Percentiles rank a stretch among this genome's conserved stretches.
Conservation (phyloP, 2,113 vertebrate species). For the Paedocypris sp. region DNA sequence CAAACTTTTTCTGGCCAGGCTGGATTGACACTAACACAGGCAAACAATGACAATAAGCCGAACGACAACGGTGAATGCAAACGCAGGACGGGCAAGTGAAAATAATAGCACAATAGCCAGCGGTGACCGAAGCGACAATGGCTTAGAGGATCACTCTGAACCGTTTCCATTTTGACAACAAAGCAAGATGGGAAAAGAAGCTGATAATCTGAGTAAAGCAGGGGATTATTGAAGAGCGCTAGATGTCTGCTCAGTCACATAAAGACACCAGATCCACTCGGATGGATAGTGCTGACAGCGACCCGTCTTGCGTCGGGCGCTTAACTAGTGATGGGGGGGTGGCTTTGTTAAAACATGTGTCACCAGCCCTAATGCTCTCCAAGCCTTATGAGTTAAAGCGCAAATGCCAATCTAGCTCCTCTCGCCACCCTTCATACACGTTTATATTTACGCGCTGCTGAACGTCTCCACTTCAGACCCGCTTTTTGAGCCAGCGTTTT, state of each 20-base stretch:
- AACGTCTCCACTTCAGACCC: background rate
- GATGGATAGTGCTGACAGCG: slow-evolving; percentile 14
- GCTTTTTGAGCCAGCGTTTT: background rate
- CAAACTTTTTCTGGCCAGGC: too few relatives aligned
- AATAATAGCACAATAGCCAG: slow-evolving; percentile 9
- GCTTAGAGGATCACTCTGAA: background rate
- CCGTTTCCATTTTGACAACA: slow-evolving; percentile 18
- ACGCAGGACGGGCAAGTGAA: background rate
- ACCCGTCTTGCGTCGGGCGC: slow-evolving; percentile 1
- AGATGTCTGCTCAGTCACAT: slow-evolving; percentile 24
- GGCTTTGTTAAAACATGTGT: slow-evolving; percentile 29
- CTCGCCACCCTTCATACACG: background rate
- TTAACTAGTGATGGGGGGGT: background rate
- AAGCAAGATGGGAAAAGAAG: slow-evolving; percentile 22
- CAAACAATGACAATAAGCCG: background rate
- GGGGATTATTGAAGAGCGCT: slow-evolving; percentile 52
- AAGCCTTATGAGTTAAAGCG: background rate
- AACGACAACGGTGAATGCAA: background rate
- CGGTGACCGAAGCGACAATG: background rate
- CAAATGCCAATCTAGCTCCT: slow-evolving; percentile 5
- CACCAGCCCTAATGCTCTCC: slow-evolving; percentile 21
- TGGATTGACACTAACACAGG: too few relatives aligned
- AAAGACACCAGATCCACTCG: slow-evolving; percentile 23
- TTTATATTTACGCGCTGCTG: background rate
- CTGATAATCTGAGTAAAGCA: slow-evolving; percentile 57